Conservation (phyloP, 2,797 vertebrate species). For the Neosilurus hyrtlii region DNA sequence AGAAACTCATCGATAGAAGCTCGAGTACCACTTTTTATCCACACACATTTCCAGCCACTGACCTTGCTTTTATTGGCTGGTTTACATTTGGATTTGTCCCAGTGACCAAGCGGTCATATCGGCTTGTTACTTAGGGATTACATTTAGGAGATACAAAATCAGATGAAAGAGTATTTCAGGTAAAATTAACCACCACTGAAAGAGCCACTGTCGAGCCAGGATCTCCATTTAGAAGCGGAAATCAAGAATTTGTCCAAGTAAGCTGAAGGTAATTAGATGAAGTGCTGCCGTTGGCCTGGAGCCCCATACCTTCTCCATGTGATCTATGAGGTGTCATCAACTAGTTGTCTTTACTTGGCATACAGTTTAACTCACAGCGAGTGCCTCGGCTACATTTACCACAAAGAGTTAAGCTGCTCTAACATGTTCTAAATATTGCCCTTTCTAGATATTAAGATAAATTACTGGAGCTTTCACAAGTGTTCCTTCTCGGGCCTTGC, state of each 20-base stretch:
- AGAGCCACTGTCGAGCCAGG: slow-evolving; percentile 33
- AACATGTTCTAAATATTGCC: neutral
- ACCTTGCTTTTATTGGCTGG: slow-evolving; percentile 50
- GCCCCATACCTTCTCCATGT: slow-evolving; percentile 21
- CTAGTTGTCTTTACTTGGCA: slow-evolving; percentile 48
- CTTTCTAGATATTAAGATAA: neutral
- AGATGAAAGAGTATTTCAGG: slow-evolving; percentile 40
- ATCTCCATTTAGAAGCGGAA: slow-evolving; percentile 50
- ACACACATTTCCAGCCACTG: slow-evolving; percentile 42
- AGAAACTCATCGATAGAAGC: slow-evolving; percentile 79
- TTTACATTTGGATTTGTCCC: slow-evolving; percentile 48
- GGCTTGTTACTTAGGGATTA: slow-evolving; percentile 48
- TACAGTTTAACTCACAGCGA: slow-evolving; percentile 24
- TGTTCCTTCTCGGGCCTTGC: slow-evolving; percentile 24
- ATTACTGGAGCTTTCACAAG: slow-evolving; percentile 24
- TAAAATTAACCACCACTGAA: slow-evolving; percentile 38
- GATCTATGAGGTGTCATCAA: slow-evolving; percentile 57
- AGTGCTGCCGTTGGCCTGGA: slow-evolving; percentile 37
- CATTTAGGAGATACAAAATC: slow-evolving; percentile 54
- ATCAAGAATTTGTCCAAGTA: slow-evolving; percentile 58
- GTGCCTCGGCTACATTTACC: neutral
- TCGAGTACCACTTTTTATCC: slow-evolving; percentile 62
- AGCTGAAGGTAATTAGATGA: slow-evolving; percentile 55
- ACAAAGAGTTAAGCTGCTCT: slow-evolving; percentile 6
- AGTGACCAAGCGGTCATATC: slow-evolving; percentile 34